Conservation (phyloP, 2,888 invertebrate species). For the Osmoderma eremita region DNA sequence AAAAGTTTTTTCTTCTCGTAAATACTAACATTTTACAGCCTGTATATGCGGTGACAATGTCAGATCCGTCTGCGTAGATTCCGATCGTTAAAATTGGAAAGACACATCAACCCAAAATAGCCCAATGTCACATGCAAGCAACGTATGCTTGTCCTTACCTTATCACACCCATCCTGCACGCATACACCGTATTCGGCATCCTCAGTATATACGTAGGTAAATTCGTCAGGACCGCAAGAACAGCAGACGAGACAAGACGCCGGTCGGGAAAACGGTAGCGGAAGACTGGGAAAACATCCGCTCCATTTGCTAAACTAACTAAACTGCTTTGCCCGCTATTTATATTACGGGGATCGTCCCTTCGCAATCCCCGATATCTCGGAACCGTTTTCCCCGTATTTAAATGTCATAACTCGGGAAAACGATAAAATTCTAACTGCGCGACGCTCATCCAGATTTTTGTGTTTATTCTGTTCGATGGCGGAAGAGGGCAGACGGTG, state of each 20-base stretch:
- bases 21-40: no score
- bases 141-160: no score
- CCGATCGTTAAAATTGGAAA: no score
- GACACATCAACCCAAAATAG: no score
- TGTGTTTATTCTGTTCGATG: constrained; percentile 23
- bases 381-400: constrained; percentile 52
- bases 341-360: constrained; percentile 60
- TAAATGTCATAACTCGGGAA: constrained; percentile 50
- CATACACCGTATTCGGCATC: no score
- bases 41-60: no score
- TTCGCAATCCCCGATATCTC: constrained; percentile 35
- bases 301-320: constrained; percentile 67
- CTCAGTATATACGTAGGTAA: no score
- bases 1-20: no score
- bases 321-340: constrained; percentile 65
- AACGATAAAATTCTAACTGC: constrained; percentile 20
- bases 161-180: no score
- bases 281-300: constrained; percentile 64
- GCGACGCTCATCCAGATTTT: constrained; percentile 25
- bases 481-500: background rate
- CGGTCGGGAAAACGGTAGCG: constrained; percentile 21
- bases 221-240: background rate
- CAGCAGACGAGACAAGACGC: no score
- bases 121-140: no score
- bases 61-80: no score